These are phyloP conservation scores for Sinocyclocheilus rhinocerous DNA, from an alignment of 2,113 vertebrate species.

Conservation along the genomic window DNA sequence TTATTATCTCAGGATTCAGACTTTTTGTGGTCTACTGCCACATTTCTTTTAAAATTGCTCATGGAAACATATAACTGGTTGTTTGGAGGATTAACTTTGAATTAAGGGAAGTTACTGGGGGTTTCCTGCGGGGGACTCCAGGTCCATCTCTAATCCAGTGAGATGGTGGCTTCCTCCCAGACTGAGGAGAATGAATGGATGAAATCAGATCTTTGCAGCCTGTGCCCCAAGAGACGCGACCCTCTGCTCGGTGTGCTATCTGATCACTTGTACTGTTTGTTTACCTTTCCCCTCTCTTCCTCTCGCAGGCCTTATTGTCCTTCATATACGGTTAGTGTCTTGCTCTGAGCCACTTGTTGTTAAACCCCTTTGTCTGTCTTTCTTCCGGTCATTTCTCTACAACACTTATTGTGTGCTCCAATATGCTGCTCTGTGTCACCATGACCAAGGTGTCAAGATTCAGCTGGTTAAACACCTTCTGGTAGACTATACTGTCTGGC, in stretches of 20 bases:
- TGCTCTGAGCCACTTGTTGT: conserved; percentile 24
- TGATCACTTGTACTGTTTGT: conserved; percentile 49
- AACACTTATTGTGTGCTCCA: not conserved
- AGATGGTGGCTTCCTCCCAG: conserved; percentile 71
- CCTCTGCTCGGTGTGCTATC: conserved; percentile 42
- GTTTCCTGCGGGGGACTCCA: conserved; percentile 73
- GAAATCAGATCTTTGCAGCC: conserved; percentile 69
- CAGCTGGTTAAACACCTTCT: not conserved
- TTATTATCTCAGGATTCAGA: not conserved
- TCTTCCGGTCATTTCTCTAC: not conserved
- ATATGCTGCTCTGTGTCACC: not conserved
- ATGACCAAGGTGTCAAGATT: not conserved
- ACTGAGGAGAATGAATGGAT: conserved; percentile 72
- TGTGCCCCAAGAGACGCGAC: conserved; percentile 65
- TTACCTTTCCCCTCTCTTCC: conserved; percentile 53
- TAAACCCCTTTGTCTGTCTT: not conserved
- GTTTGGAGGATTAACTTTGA: conserved; percentile 64
- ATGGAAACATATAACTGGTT: conserved; percentile 64
- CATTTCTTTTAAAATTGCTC: conserved; percentile 29
- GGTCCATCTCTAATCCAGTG: conserved; percentile 70
- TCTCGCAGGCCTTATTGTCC: conserved; percentile 43
- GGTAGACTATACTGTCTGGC: not conserved
- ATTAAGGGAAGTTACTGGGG: conserved; percentile 72
- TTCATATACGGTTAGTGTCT: conserved; percentile 20
- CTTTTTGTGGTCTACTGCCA: conserved; percentile 11